Evolutionary conservation across 2,113 vertebrate genomes (phyloP), one percentile per base, ranked within the genome.

Genomic region (Oostethus manadensis): DNA sequence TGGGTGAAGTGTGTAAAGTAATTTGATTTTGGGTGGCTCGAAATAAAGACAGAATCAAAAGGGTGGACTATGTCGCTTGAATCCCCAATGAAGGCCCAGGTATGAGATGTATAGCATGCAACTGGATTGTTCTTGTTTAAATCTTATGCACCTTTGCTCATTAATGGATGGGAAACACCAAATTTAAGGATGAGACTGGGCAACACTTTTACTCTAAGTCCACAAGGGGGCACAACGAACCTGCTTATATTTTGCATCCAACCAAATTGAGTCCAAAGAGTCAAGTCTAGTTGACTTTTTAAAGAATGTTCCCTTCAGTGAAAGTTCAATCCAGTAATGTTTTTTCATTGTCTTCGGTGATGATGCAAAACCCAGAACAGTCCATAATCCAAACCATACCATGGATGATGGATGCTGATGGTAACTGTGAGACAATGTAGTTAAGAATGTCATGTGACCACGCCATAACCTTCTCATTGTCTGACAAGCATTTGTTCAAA

Each of bases 391-490:
- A 6, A 69, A 15, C 18, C 51, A 44, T 6, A 38, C 3, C 8
- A 18, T 46, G 13, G 51, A 26, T 17, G 35, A 48, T 18, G 59
- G 56, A 10, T 8, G 15, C 14, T 45, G 20, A 51, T 53, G 16
- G 5, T 6, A 48, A 15, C 23, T 50, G 23, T 11, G 22, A 61
- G 70, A 62, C 40, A 9, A 10, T 68, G 35, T 50, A 43, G 29
- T 58, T 18, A 40, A 17, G 45, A 51, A 42, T 57, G 44, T 68
- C 53, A 58, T 56, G 26, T 61, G 57, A 40, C 51, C 55, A 50
- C 50, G 60, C 71, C 70, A 72, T 80, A 80, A 83, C 68, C 51
- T 77, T 81, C 60, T 86, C 75, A 81, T 74, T 84, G 82, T 80
- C 68, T 80, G 72, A 81, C 78, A 84, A 68, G 68, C 53, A 71